These are phyloP conservation scores for Bombus turneri DNA, from an alignment of 1,140 invertebrate species.

Conservation along the genomic window DNA sequence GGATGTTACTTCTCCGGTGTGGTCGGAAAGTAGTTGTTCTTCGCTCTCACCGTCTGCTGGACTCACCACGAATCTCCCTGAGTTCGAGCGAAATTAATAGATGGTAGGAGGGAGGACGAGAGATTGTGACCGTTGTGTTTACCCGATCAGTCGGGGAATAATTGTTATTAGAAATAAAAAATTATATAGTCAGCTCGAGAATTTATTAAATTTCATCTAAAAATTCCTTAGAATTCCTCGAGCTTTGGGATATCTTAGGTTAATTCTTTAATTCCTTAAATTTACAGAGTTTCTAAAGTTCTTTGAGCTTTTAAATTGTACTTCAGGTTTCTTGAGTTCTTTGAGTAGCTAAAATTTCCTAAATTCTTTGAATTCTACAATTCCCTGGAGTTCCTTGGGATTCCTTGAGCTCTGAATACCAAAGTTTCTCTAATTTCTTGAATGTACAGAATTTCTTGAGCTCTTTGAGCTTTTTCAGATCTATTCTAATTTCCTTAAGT, in stretches of 20 bases:
- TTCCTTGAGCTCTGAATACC: too few species aligned
- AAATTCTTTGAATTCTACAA: not conserved
- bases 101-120: conserved; percentile 47
- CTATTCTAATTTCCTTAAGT: too few species aligned
- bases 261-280: too few species aligned
- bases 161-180: too few species aligned
- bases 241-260: not conserved
- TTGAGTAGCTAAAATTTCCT: not conserved
- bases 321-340: not conserved
- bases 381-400: too few species aligned
- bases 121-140: not conserved
- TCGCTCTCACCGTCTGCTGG: conserved; percentile 78
- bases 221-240: conserved; percentile 11
- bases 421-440: too few species aligned
- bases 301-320: not conserved
- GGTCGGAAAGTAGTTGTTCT: conserved; percentile 59
- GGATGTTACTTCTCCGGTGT: conserved; percentile 51
- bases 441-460: too few species aligned
- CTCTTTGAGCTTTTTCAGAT: too few species aligned
- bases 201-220: not conserved
- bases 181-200: not conserved
- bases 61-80: conserved; percentile 82
- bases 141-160: not conserved
- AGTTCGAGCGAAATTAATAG: conserved; percentile 67
- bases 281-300: not conserved